Base-by-base conservation (phyloP, 1,140 invertebrate genomes). In the Fopius arisanus region DNA sequence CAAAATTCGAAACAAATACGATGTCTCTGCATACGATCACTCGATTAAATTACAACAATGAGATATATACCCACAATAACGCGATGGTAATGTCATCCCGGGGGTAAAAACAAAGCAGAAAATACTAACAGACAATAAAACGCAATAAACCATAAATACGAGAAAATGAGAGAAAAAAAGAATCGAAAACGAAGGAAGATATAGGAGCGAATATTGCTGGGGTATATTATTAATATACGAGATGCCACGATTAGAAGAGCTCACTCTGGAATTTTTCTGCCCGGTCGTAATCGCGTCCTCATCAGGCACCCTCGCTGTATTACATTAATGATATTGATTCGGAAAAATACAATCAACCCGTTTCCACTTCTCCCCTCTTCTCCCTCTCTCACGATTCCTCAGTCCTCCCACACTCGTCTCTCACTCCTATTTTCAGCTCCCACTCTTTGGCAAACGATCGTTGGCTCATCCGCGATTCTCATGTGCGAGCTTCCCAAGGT, bases 251-350 rank as follows among this genome's bases (percentile, higher is more conserved):
- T 48, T 66, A 70, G 66, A 14, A 71, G 62, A 59, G 63, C 26
- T 33, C 31, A 31, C 28, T 29, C 59, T 26, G 76, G 70, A 77
- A 74, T 77, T 73, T 74, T 72, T 65, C 65, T 19, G 69, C 72
- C 29, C 65, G 65, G 48, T 65, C 40, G 76, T 77, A 82, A 78
- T 80, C 79, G 78, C 75, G 80, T 75, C 79, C 79, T 85, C 78
- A 83, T 85, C 82, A 81, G 77, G 77, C 78, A 78, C 78, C 82
- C 82, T 82, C 78, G 80, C 84, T 85, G 84, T 78, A 85, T 85
- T 78, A 78, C 84, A 86, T 86, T 85, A 86, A 84, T 82, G 82
- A 86, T 85, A 85, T 86, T 82, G 83, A 85, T 85, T 85, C 77
- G 73, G 77, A 78, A 83, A 82, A 85, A 83, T 79, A 82, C 79